These are phyloP conservation scores for Marmota flaviventris DNA, from an alignment of 2,113 vertebrate species.

Conservation along the genomic window DNA sequence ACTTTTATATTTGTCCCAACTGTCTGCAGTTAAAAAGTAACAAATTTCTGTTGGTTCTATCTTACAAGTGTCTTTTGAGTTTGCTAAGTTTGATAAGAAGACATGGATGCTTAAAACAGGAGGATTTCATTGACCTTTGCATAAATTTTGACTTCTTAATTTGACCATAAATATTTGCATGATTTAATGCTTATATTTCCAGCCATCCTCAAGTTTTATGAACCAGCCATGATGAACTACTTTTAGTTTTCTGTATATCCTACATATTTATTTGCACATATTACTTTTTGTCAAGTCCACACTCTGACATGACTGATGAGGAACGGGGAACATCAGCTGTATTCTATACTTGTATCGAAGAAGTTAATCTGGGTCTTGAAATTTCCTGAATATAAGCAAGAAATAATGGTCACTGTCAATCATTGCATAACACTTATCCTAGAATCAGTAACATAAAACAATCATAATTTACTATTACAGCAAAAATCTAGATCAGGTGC, in stretches of 20 bases:
- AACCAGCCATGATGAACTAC: not conserved
- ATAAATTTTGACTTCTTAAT: not conserved
- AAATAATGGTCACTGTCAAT: constrained; percentile 10
- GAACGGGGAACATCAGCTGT: not conserved
- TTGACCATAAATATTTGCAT: not conserved
- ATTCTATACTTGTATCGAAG: not conserved
- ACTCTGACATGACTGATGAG: not conserved
- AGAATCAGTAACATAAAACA: not conserved
- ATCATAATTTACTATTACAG: not conserved
- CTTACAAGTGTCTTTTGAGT: not conserved
- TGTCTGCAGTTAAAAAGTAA: not conserved
- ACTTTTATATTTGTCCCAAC: not conserved
- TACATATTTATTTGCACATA: not conserved
- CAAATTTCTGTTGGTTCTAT: not conserved
- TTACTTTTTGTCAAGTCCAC: not conserved
- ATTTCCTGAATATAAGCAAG: not conserved
- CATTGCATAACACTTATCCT: not conserved
- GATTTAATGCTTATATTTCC: not conserved
- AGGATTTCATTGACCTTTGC: not conserved
- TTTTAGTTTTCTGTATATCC: not conserved
- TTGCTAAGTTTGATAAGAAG: not conserved
- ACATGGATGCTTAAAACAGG: not conserved
- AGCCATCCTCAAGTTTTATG: not conserved
- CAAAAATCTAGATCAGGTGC: not conserved
- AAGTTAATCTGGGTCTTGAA: not conserved